Conservation (phyloP, 2,113 vertebrate species). For the Melospiza georgiana region DNA sequence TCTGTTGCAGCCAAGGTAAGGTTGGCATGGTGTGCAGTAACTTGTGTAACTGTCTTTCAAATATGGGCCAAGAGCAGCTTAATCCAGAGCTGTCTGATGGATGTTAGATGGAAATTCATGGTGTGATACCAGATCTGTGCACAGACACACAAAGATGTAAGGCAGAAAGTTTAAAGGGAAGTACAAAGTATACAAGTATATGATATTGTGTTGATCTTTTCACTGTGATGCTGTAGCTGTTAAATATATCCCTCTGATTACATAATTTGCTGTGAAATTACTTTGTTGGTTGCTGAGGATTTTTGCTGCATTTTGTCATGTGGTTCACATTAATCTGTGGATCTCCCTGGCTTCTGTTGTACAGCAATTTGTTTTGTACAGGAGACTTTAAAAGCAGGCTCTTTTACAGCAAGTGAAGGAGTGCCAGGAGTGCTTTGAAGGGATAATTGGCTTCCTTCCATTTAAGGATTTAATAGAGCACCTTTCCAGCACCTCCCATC, state of each 20-base stretch:
- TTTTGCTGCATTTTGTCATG: conserved; percentile 6
- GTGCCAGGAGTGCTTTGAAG: not conserved
- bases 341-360: not conserved
- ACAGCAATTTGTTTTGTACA: not conserved
- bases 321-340: conserved; percentile 12
- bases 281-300: not conserved
- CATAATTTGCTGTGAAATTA: conserved; percentile 8
- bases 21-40: not conserved
- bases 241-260: conserved; percentile 5
- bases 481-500: not conserved
- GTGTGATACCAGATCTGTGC: not conserved
- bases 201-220: not conserved
- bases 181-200: not conserved
- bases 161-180: not conserved
- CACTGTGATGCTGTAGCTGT: not conserved
- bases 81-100: not conserved
- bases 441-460: conserved; percentile 35
- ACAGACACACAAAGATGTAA: not conserved
- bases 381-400: not conserved
- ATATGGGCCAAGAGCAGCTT: not conserved
- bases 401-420: not conserved
- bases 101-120: not conserved
- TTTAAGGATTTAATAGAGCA: conserved; percentile 18
- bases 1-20: not conserved
- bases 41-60: not conserved